These are phyloP conservation scores for Puffinus mauretanicus DNA, from an alignment of 2,113 vertebrate species.

Conservation along the genomic window DNA sequence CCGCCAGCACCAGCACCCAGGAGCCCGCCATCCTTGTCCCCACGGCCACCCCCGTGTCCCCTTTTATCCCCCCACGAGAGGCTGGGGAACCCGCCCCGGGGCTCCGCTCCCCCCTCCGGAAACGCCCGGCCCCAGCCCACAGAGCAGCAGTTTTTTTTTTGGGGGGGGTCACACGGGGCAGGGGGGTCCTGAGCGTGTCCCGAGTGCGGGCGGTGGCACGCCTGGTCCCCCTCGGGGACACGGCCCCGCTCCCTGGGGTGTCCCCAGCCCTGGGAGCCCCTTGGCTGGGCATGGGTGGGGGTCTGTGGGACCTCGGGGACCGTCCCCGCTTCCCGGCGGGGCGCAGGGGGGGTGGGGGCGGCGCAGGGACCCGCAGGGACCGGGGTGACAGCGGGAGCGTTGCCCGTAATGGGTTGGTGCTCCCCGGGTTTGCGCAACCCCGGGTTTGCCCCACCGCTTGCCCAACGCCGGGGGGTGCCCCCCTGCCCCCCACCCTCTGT, in stretches of 20 bases:
- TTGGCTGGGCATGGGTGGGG: no score
- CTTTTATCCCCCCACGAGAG: not conserved
- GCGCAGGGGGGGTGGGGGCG: not conserved
- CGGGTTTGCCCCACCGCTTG: not conserved
- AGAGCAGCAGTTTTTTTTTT: not conserved
- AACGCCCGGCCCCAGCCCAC: not conserved
- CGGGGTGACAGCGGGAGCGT: not conserved
- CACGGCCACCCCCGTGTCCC: not conserved
- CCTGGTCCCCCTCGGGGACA: not conserved
- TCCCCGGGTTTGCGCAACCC: not conserved
- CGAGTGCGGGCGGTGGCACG: not conserved
- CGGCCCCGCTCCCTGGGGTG: fast-evolving
- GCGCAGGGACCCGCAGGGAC: not conserved
- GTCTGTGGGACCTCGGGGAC: not conserved
- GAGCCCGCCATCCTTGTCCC: not conserved
- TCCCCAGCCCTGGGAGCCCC: not conserved
- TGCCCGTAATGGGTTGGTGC: not conserved
- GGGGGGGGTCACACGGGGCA: no score
- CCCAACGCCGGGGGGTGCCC: not conserved
- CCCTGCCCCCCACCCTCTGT: not conserved
- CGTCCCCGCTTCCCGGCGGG: fast-evolving
- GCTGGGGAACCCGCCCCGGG: not conserved
- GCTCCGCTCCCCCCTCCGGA: not conserved
- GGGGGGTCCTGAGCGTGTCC: not conserved
- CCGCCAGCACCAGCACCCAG: not conserved